A percentile compares a stretch with the other conserved stretches of the same genome.
Evolutionary conservation across 2,888 invertebrate species (phyloP).

Genomic region (Microctonus aethiopoides): DNA sequence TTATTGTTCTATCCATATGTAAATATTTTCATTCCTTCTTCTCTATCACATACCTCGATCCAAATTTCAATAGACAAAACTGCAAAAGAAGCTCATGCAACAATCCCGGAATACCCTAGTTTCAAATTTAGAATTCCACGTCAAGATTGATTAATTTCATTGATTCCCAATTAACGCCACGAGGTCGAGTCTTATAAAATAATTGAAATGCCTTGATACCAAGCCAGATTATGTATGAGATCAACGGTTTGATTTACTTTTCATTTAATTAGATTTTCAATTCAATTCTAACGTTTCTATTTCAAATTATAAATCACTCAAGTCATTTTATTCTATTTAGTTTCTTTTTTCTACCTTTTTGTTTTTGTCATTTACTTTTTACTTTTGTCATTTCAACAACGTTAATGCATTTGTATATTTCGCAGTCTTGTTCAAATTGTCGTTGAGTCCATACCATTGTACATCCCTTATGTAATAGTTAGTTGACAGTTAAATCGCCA

Average conservation of each 20-base stretch:
- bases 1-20: constrained; percentile 20
- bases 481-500: constrained; percentile 20
- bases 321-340: constrained; percentile 10
- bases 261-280: constrained; percentile 26
- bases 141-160: constrained; percentile 36
- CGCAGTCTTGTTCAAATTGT: constrained; percentile 52
- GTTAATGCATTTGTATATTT: constrained; percentile 54
- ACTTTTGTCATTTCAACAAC: constrained; percentile 51
- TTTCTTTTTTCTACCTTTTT: constrained; percentile 17
- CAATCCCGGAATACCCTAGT: constrained; percentile 1
- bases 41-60: background rate
- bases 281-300: background rate
- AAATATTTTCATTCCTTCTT: constrained; percentile 19
- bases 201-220: constrained; percentile 35
- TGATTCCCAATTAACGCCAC: constrained; percentile 38
- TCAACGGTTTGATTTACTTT: constrained; percentile 33
- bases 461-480: constrained; percentile 30
- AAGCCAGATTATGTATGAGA: constrained; percentile 33
- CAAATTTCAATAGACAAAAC: constrained; percentile 6
- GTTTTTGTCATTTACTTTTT: constrained; percentile 66
- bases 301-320: constrained; percentile 15
- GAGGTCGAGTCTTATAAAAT: constrained; percentile 29
- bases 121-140: constrained; percentile 26
- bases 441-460: background rate
- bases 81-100: constrained; percentile 14